A percentile compares a stretch with the other conserved stretches of the same genome.
phyloP scores from a whole-genome alignment of 1,140 invertebrate species.

The Drosophila azteca region DNA sequence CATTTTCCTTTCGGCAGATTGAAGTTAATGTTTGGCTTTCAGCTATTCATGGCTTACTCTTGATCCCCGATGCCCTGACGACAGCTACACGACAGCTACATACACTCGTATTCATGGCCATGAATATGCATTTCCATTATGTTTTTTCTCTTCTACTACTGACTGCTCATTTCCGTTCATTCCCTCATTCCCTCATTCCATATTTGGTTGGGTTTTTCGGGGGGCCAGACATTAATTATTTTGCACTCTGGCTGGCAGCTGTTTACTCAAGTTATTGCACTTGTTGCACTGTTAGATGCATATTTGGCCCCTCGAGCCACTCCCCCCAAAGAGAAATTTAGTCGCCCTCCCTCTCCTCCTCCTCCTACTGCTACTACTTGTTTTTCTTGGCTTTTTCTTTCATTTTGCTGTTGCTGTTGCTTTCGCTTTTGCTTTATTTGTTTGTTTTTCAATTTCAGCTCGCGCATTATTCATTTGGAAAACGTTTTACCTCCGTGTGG shows the following conservation, averaged over 20 bases:
- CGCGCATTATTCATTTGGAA: constrained; percentile 71
- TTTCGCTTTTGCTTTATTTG: constrained; percentile 49
- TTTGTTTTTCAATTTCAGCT: constrained; percentile 74
- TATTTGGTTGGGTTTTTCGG: too few species aligned
- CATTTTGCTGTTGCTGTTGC: constrained; percentile 15
- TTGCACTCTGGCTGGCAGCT: constrained; percentile 58
- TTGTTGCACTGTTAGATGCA: constrained; percentile 51
- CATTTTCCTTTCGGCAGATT: not conserved
- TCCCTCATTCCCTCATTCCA: too few species aligned
- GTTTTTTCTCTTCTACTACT: not conserved
- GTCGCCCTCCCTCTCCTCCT: too few species aligned
- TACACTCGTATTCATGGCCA: constrained; percentile 2
- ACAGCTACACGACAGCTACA: not conserved
- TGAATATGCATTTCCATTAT: constrained; percentile 50
- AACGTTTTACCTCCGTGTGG: constrained; percentile 2
- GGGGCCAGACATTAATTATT: constrained; percentile 65
- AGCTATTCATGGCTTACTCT: constrained; percentile 41
- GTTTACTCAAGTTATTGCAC: constrained; percentile 67
- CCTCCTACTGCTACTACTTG: not conserved
- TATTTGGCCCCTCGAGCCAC: constrained; percentile 38
- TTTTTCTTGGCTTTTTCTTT: constrained; percentile 5
- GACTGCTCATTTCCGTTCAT: constrained; percentile 44
- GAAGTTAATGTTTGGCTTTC: constrained; percentile 4
- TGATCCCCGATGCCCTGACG: constrained; percentile 27
- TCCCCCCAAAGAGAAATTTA: constrained; percentile 32